These are phyloP conservation scores for Scaptomyza pallida DNA, from an alignment of 1,140 invertebrate species.

Conservation along the genomic window DNA sequence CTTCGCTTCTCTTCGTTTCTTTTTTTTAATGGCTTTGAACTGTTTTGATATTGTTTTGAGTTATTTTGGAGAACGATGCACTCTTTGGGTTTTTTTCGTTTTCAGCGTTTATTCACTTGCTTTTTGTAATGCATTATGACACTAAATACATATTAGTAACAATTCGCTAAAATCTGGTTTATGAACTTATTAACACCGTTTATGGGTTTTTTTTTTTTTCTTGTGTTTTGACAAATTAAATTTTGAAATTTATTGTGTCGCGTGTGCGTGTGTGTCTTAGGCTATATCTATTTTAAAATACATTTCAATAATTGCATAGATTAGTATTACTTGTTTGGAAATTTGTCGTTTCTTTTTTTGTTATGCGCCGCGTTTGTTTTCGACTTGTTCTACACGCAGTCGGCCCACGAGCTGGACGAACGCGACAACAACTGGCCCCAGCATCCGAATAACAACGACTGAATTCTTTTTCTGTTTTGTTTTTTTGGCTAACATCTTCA, in stretches of 20 bases:
- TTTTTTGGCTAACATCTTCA: conserved; percentile 58
- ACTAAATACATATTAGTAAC: conserved; percentile 42
- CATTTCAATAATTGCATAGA: background rate
- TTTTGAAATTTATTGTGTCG: background rate
- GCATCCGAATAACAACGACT: conserved; percentile 69
- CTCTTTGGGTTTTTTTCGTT: conserved; percentile 20
- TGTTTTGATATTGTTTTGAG: conserved; percentile 61
- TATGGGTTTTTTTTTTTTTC: conserved; percentile 8
- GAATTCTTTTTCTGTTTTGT: no score
- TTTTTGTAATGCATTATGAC: conserved; percentile 33
- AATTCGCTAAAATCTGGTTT: conserved; percentile 22
- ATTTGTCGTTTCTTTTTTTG: conserved; percentile 19
- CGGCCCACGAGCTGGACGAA: conserved; percentile 37
- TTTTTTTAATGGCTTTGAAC: conserved; percentile 69
- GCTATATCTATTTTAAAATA: background rate
- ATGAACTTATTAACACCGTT: conserved; percentile 21
- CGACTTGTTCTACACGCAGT: conserved; percentile 21
- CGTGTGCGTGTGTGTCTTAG: background rate
- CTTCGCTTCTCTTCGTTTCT: conserved; percentile 42
- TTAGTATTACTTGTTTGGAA: conserved; percentile 23
- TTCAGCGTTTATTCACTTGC: conserved; percentile 17
- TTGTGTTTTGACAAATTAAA: conserved; percentile 4
- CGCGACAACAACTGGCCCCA: conserved; percentile 67
- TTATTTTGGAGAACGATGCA: conserved; percentile 55
- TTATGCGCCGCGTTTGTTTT: conserved; percentile 14